Base-by-base conservation (phyloP, 2,888 invertebrate species). In the Synergus gifuensis region DNA sequence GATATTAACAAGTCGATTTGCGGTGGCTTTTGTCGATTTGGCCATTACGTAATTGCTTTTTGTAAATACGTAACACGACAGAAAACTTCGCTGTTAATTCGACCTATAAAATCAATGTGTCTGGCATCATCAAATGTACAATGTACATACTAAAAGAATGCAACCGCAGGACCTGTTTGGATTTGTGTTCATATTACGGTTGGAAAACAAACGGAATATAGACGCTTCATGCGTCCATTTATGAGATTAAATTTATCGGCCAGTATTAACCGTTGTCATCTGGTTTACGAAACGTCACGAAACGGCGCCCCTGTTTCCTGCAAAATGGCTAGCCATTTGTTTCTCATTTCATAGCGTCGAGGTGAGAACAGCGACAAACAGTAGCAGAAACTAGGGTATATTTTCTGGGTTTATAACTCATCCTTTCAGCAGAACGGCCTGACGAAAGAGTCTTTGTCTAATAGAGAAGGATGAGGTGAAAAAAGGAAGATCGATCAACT, bases 191-290 rank as follows among this genome's bases (percentile, higher is more conserved):
- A 83, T 85, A 83, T 85, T 83, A 79, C 79, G 76, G 46, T 80
- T 80, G 44, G 64, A 60, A 80, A 81, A 79, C 79, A 79, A 81
- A 83, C 76, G 81, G 81, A 42, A 76, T 62, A 82, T 66, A 81
- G 77, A 76, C 83, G 77, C 78, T 83, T 79, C 66, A 42, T 40
- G 62, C 73, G 83, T 84, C 86, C 85, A 87, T 88, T 88, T 87
- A 83, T 83, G 85, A 87, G 87, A 88, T 89, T 86, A 87, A 87
- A 87, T 87, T 88, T 85, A 85, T 86, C 83, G 83, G 85, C 83
- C 82, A 81, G 81, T 81, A 84, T 85, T 86, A 79, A 79, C 69
- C 80, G 36, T 73, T 76, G 36, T 63, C 76, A 79, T 80, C 44
- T 77, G 18, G 63, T 62, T 64, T 42, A 63, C 36, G 63, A 77